Evolutionary conservation across 2,113 vertebrate species (phyloP), one percentile per base, ranked within the genome.

Genomic region (Corvus moneduloides): DNA sequence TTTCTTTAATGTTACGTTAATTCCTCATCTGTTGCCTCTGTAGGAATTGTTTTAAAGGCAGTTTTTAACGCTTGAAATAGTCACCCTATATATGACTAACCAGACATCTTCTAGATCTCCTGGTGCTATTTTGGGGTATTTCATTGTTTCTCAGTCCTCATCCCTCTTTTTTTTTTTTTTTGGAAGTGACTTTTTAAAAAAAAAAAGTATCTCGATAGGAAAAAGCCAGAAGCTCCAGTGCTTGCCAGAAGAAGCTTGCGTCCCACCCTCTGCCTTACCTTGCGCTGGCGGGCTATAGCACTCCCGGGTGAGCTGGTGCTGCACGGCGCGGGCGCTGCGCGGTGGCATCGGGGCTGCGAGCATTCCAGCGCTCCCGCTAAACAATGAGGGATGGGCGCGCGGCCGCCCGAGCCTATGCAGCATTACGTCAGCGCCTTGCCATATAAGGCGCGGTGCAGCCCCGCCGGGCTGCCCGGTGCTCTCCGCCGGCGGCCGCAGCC

Each of bases 391-490:
- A 98, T 97, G 97, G 98, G 96, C 98, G 96, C 97, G 75, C 92
- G 92, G 97, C 98, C 98, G 98, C 98, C 98, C 97, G 96, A 98
- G 99, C 98, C 98, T 98, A 97, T 96, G 98, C 98, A 97, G 98
- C 98, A 98, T 99, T 98, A 99, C 99, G 99, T 99, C 99, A 99
- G 98, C 96, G 98, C 98, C 98, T 98, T 97, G 75, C 99, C 99
- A 98, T 99, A 99, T 99, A 99, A 98, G 99, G 99, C 51, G 35
- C 71, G 71, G 61, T 19, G 71, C 61, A 6, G 71, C 61, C 61
- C 61, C 51, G 69, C 51, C 27, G 69, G 8, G 41, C 82, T 55
- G 69, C 59, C 49, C 49, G 82, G 22, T 1, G 82, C 69, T 6
- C 69, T 19, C 49, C 28, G 51, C 6, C 24, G 23, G 48, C 48